phyloP scores from a whole-genome alignment of 2,113 vertebrate genomes.

The Cyanoderma ruficeps region DNA sequence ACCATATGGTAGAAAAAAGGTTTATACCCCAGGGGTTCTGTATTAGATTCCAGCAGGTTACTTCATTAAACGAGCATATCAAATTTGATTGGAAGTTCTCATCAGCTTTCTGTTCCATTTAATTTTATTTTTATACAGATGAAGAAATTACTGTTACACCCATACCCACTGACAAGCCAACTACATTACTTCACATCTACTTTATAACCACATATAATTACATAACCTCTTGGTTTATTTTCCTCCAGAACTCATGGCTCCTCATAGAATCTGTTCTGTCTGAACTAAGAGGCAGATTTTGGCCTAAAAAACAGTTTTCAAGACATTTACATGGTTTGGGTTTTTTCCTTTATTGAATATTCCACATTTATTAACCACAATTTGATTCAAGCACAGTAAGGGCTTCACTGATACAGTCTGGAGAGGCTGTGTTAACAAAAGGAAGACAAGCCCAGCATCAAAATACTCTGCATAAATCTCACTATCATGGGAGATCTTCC shows the following conservation, averaged over 20 bases:
- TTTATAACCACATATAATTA: slow-evolving; percentile 69
- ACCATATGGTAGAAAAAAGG: slow-evolving; percentile 35
- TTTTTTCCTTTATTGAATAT: slow-evolving; percentile 44
- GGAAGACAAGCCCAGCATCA: not conserved
- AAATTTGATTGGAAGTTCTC: slow-evolving; percentile 68
- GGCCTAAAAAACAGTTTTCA: slow-evolving; percentile 19
- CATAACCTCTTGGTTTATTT: slow-evolving; percentile 72
- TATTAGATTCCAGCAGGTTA: slow-evolving; percentile 69
- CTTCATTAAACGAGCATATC: slow-evolving; percentile 65
- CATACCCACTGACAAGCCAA: slow-evolving; percentile 73
- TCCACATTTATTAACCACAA: slow-evolving; percentile 59
- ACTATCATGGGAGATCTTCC: slow-evolving; percentile 17
- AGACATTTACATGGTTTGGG: slow-evolving; percentile 20
- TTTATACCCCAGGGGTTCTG: slow-evolving; percentile 36
- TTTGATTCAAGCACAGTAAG: slow-evolving; percentile 38
- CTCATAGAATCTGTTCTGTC: slow-evolving; percentile 58
- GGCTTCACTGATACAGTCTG: slow-evolving; percentile 4
- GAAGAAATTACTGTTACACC: slow-evolving; percentile 76
- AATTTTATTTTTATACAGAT: slow-evolving; percentile 74
- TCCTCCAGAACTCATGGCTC: slow-evolving; percentile 66
- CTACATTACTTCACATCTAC: slow-evolving; percentile 74
- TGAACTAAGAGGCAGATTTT: slow-evolving; percentile 55
- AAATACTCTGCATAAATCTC: slow-evolving; percentile 4
- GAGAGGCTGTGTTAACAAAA: not conserved
- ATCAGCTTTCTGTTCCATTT: slow-evolving; percentile 70